A percentile compares a stretch with the other conserved stretches of the same genome.
Evolutionary conservation across 2,888 invertebrate genomes (phyloP).

Genomic region (Mesopsocus fuscifrons): DNA sequence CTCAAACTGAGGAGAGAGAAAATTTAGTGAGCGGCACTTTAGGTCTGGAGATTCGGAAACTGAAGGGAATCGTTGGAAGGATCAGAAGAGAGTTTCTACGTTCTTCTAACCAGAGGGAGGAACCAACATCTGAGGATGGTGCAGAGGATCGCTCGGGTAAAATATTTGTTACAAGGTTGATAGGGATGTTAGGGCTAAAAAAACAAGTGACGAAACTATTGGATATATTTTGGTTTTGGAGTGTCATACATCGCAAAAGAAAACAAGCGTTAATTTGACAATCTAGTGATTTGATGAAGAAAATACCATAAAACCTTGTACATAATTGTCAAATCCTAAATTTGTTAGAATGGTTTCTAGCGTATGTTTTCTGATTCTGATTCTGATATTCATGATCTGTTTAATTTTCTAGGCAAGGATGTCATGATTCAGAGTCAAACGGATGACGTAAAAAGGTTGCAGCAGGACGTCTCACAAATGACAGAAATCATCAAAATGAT

Average conservation of each 20-base stretch:
- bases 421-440: constrained; percentile 6
- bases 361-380: background rate
- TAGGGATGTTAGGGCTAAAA: too few species aligned
- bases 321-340: too few species aligned
- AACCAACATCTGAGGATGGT: background rate
- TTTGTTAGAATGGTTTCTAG: too few species aligned
- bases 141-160: background rate
- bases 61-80: background rate
- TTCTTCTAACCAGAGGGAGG: background rate
- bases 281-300: too few species aligned
- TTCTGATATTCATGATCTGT: background rate
- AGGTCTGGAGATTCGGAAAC: background rate
- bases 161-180: too few species aligned
- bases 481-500: constrained; percentile 11
- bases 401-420: background rate
- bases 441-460: background rate
- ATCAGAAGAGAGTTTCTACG: background rate
- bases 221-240: too few species aligned
- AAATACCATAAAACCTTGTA: too few species aligned
- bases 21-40: background rate
- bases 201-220: too few species aligned
- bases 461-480: constrained; percentile 12
- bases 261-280: too few species aligned
- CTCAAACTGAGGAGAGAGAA: background rate
- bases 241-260: too few species aligned